Conservation (phyloP, 2,797 vertebrate genomes). For the Tympanoctomys barrerae region DNA sequence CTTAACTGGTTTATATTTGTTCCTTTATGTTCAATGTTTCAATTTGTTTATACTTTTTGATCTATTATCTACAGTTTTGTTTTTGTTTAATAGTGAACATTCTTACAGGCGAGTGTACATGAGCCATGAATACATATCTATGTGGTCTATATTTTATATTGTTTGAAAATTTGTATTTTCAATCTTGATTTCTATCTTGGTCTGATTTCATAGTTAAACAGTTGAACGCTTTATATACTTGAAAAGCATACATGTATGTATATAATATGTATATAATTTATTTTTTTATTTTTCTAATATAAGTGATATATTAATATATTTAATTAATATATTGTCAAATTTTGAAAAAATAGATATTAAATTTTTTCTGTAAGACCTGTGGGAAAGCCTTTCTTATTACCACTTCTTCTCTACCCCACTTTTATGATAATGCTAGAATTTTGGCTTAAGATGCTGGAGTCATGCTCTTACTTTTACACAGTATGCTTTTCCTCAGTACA, state of each 20-base stretch:
- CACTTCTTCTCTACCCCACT: background rate
- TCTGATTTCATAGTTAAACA: background rate
- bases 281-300: background rate
- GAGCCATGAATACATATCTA: background rate
- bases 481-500: background rate
- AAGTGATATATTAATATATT: background rate
- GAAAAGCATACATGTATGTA: background rate
- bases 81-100: background rate
- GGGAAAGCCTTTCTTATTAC: background rate
- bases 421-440: background rate
- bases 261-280: background rate
- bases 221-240: background rate
- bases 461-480: background rate
- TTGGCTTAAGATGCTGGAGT: background rate
- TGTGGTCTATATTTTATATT: background rate
- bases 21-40: constrained; percentile 24
- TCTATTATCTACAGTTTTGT: background rate
- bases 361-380: background rate
- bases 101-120: background rate
- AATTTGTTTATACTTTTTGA: constrained; percentile 11
- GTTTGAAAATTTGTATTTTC: background rate
- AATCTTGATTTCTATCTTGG: background rate
- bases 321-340: background rate
- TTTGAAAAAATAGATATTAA: background rate
- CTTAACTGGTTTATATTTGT: background rate